Percentiles rank a stretch among this genome's conserved stretches.
These are phyloP conservation scores for Didymodactylos carnosus DNA, from an alignment of 2,888 invertebrate species.

Conservation along the genomic window DNA sequence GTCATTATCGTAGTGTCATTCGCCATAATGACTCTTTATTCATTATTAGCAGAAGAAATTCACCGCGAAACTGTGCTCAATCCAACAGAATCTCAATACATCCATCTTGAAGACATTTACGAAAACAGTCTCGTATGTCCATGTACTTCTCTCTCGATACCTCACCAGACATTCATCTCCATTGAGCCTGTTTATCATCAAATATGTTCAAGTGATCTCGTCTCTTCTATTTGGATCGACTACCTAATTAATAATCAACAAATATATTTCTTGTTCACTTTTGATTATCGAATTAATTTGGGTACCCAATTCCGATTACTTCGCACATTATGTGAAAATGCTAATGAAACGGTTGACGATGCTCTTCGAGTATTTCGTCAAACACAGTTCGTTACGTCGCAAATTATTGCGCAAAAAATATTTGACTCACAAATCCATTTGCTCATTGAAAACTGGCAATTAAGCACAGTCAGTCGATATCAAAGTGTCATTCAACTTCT, in stretches of 20 bases:
- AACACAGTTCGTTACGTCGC: background rate
- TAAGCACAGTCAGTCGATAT: background rate
- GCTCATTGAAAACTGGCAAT: background rate
- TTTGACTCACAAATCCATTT: background rate
- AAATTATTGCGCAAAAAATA: background rate
- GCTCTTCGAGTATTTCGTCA: background rate
- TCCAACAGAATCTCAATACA: background rate
- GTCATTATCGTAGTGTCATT: background rate
- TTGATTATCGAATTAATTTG: background rate
- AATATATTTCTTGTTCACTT: background rate
- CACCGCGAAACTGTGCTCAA: background rate
- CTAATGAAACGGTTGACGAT: background rate
- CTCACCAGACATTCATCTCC: background rate
- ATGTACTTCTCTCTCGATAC: background rate
- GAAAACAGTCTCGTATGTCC: background rate
- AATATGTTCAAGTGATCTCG: background rate
- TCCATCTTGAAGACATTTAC: background rate
- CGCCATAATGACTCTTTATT: background rate
- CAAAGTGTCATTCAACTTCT: background rate
- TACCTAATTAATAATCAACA: background rate
- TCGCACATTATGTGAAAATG: background rate
- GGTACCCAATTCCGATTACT: background rate
- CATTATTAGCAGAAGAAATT: background rate
- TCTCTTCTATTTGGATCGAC: background rate
- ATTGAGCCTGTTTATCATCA: background rate